Base-by-base conservation (phyloP, 2,888 invertebrate genomes). In the Pharmacophagus antenor region DNA sequence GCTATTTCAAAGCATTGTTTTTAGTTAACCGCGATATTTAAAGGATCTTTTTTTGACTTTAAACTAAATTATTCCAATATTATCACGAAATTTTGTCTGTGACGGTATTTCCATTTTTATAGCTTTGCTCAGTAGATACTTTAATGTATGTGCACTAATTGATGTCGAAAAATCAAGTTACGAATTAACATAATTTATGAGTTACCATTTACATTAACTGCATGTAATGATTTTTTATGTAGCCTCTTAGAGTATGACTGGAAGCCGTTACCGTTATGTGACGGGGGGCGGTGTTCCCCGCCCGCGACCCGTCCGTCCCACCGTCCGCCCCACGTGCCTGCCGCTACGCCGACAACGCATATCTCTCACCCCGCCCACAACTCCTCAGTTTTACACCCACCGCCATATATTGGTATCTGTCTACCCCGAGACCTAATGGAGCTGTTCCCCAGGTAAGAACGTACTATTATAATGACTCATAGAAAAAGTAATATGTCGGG, bases 321-420 rank as follows among this genome's bases (percentile, higher is more conserved):
- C 21, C 64, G 63, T 41, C 66, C 62, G 52, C 18, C 67, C 22
- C 50, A 51, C 25, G 59, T 58, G 59, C 52, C 67, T 21, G 53
- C 41, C 58, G 53, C 49, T 37, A 57, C 63, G 64, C 42, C 20
- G 8, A 67, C 55, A 67, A 63, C 2, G 67, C 56, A 63, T 52
- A 31, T 21, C 56, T 61, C 25, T 67, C 58, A 67, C 65, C 53
- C 63, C 54, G 69, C 51, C 67, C 62, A 62, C 62, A 73, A 46
- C 69, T 76, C 65, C 65, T 65, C 46, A 56, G 56, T 54, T 51
- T 23, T 48, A 2, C 53, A 58, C 42, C 53, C 66, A 50, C 67
- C 71, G 6, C 88, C 92, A 65, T 95, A 94, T 75, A 93, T 95
- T 88, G 96, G 96, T 21, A 93, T 96, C 61, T 93, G 95, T 74